These are phyloP conservation scores for Allophyes oxyacanthae DNA, from an alignment of 2,888 invertebrate genomes.

Conservation along the genomic window DNA sequence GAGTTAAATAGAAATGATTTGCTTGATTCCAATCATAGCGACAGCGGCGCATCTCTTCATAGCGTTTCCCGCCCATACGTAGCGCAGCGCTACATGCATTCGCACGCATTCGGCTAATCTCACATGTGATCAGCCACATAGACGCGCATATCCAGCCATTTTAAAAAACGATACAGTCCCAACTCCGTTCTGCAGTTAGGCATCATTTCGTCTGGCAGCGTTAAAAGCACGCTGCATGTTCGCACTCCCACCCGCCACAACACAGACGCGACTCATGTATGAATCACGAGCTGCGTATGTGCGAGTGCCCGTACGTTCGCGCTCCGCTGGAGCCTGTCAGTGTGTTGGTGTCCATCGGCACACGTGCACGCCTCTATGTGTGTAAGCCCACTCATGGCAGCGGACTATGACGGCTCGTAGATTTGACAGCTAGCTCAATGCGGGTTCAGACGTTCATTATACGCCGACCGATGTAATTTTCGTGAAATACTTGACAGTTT, in stretches of 20 bases:
- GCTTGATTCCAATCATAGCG: constrained; percentile 68
- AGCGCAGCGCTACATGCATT: constrained; percentile 82
- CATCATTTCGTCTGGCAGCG: constrained; percentile 87
- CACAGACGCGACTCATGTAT: constrained; percentile 82
- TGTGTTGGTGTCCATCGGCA: constrained; percentile 84
- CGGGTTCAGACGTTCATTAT: constrained; percentile 89
- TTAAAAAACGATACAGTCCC: constrained; percentile 83
- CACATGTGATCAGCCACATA: constrained; percentile 85
- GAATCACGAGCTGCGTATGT: constrained; percentile 80
- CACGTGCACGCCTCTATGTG: constrained; percentile 81
- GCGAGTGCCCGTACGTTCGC: constrained; percentile 80
- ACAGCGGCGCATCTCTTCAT: constrained; percentile 70
- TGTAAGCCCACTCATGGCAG: constrained; percentile 87
- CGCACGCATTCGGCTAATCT: constrained; percentile 88
- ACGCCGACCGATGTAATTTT: constrained; percentile 85
- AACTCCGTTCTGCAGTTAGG: constrained; percentile 82
- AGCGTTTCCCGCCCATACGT: constrained; percentile 84
- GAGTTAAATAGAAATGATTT: constrained; percentile 65
- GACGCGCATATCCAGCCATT: constrained; percentile 83
- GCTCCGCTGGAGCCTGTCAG: constrained; percentile 85
- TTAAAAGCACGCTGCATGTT: constrained; percentile 88
- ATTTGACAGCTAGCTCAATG: constrained; percentile 90
- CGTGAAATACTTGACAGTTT: constrained; percentile 81
- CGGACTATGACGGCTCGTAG: constrained; percentile 90
- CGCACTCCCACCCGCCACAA: constrained; percentile 88